Evolutionary conservation across 2,797 vertebrate species (phyloP).

Genomic region (Crossoptilon crossoptilon): DNA sequence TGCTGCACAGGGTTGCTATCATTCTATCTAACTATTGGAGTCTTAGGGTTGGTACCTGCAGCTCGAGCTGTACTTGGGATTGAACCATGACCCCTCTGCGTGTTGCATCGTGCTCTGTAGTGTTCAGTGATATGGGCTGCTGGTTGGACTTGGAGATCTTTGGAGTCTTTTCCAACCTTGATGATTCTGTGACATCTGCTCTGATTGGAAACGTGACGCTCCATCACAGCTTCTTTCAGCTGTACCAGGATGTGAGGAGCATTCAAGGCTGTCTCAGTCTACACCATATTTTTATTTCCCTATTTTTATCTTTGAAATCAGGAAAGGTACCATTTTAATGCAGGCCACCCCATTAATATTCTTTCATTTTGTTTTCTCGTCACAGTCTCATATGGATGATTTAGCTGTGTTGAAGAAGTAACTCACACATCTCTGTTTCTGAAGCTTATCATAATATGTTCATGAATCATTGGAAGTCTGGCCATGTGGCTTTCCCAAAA

Average conservation of each 20-base stretch:
- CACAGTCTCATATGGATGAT: background rate
- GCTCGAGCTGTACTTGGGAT: background rate
- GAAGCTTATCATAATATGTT: background rate
- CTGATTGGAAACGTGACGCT: background rate
- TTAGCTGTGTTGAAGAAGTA: background rate
- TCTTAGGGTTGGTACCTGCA: background rate
- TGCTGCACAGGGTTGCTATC: background rate
- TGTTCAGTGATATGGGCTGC: no score
- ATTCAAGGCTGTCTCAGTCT: background rate
- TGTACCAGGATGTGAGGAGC: background rate
- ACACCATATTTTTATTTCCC: background rate
- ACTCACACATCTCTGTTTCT: rapidly evolving
- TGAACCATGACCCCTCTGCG: background rate
- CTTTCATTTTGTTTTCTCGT: background rate
- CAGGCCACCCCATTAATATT: background rate
- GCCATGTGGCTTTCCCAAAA: background rate
- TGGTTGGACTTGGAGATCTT: no score
- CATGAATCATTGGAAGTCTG: background rate
- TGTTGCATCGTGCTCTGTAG: no score
- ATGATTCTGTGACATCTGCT: background rate
- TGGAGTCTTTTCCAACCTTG: no score
- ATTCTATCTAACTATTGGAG: background rate
- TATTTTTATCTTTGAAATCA: background rate
- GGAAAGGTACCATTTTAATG: background rate
- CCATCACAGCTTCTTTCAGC: background rate